Percentiles rank a stretch among this genome's conserved stretches.
phyloP scores from a whole-genome alignment of 2,888 invertebrate genomes.

The Chymomyza amoena region DNA sequence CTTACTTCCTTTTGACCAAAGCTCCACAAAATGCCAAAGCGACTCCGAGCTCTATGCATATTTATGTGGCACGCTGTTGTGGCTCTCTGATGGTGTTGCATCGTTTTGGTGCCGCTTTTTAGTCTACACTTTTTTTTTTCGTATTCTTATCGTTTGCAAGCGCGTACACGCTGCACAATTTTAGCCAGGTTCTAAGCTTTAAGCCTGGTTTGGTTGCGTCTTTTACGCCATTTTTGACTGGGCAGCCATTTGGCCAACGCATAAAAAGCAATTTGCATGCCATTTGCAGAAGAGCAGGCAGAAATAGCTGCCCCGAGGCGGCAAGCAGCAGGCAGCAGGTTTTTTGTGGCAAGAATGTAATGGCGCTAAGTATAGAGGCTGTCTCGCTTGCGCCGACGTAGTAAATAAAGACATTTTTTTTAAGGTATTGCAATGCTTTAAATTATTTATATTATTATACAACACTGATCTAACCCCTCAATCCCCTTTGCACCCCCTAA shows the following conservation, averaged over 20 bases:
- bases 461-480: neutral
- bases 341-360: slow-evolving; percentile 61
- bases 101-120: slow-evolving; percentile 33
- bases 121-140: neutral
- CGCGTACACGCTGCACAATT: slow-evolving; percentile 39
- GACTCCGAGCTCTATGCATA: slow-evolving; percentile 56
- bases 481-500: neutral
- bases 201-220: slow-evolving; percentile 18
- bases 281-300: slow-evolving; percentile 57
- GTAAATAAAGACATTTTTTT: neutral
- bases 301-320: neutral
- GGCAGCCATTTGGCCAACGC: slow-evolving; percentile 44
- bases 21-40: slow-evolving; percentile 36
- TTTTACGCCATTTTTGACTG: slow-evolving; percentile 68
- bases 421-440: slow-evolving; percentile 40
- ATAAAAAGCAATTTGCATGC: slow-evolving; percentile 73
- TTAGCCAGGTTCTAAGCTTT: neutral
- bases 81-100: neutral
- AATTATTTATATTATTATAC: neutral
- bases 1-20: slow-evolving; percentile 52
- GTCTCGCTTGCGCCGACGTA: slow-evolving; percentile 30
- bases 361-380: slow-evolving; percentile 60
- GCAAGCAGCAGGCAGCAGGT: slow-evolving; percentile 41
- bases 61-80: slow-evolving; percentile 50
- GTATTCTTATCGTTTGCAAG: slow-evolving; percentile 49